Evolutionary conservation across 2,113 vertebrate genomes (phyloP).

Genomic region (Colius striatus): DNA sequence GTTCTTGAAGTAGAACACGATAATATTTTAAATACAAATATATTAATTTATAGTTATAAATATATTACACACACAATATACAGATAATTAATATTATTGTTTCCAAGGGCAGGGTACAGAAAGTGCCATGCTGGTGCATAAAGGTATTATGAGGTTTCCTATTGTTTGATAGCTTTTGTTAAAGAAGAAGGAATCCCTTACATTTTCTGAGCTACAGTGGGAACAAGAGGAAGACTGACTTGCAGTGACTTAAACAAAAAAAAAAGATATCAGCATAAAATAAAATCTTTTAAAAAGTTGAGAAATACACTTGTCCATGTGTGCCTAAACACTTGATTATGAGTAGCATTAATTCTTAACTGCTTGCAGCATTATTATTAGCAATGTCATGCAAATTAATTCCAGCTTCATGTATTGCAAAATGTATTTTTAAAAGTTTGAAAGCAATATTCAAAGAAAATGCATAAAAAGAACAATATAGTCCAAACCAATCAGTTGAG

Average conservation of each 20-base stretch:
- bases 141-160: background rate
- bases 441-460: slow-evolving; percentile 4
- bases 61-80: background rate
- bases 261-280: background rate
- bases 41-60: background rate
- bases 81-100: background rate
- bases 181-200: background rate
- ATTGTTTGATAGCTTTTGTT: background rate
- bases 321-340: background rate
- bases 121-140: background rate
- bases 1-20: background rate
- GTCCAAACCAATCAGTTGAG: background rate
- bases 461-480: background rate
- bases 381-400: background rate
- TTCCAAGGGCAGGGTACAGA: background rate
- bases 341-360: background rate
- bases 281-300: accelerated
- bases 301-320: background rate
- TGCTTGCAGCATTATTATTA: background rate
- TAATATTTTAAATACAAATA: background rate
- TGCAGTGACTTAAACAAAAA: background rate
- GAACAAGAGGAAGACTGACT: slow-evolving; percentile 12
- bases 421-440: background rate
- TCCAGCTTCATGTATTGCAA: background rate
- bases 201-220: background rate